phyloP scores from a whole-genome alignment of 2,888 invertebrate genomes.

The Acronicta psi region DNA sequence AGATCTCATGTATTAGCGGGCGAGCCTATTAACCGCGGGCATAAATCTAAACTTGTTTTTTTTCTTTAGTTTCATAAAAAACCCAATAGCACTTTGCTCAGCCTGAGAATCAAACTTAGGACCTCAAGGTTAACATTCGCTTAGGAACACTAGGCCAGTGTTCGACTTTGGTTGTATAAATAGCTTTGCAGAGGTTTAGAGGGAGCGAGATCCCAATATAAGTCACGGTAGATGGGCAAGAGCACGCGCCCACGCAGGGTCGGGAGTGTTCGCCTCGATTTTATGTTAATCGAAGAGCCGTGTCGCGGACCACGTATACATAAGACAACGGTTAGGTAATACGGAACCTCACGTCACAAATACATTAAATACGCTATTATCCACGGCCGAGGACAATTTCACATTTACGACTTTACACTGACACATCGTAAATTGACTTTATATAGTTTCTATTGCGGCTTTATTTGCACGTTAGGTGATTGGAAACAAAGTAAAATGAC shows the following conservation, averaged over 20 bases:
- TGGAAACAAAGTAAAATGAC: conserved; percentile 40
- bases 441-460: conserved; percentile 78
- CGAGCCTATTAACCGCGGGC: too few relatives aligned
- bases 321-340: conserved; percentile 71
- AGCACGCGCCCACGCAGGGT: conserved; percentile 81
- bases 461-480: conserved; percentile 74
- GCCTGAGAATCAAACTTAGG: too few relatives aligned
- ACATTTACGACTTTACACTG: conserved; percentile 84
- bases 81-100: too few relatives aligned
- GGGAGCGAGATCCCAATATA: conserved; percentile 48
- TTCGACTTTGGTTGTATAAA: conserved; percentile 53
- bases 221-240: conserved; percentile 61
- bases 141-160: too few relatives aligned
- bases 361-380: conserved; percentile 81
- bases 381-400: conserved; percentile 79
- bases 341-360: conserved; percentile 71
- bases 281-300: conserved; percentile 89
- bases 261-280: conserved; percentile 73
- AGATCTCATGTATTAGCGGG: too few relatives aligned
- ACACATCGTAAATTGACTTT: conserved; percentile 81
- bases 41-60: too few relatives aligned
- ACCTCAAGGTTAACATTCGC: too few relatives aligned
- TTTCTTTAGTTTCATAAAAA: too few relatives aligned
- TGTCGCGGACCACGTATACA: conserved; percentile 77
- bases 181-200: conserved; percentile 32